Percentiles rank a stretch among this genome's conserved stretches.
Conservation (phyloP, 2,888 invertebrate species). For the Buathra laborator region DNA sequence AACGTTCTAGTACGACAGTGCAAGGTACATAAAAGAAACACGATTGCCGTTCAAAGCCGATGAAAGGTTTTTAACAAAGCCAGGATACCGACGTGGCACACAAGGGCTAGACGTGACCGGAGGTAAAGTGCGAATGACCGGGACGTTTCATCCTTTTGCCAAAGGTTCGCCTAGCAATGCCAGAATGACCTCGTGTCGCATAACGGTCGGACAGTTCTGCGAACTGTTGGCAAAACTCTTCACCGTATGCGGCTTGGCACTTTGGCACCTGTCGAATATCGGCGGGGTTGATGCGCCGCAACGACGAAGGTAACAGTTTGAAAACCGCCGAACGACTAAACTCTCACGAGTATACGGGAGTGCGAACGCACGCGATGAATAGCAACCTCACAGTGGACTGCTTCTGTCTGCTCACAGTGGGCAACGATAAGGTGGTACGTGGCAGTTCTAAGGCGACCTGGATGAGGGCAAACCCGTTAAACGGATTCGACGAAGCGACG, state of each 20-base stretch:
- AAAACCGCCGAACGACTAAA: slow-evolving; percentile 62
- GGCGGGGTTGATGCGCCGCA: slow-evolving; percentile 38
- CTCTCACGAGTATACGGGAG: slow-evolving; percentile 66
- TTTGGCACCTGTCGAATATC: slow-evolving; percentile 59
- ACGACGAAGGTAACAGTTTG: slow-evolving; percentile 52
- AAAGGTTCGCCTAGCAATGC: slow-evolving; percentile 20
- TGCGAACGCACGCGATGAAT: slow-evolving; percentile 73
- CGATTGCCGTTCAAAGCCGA: neutral
- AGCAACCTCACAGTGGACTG: slow-evolving; percentile 60
- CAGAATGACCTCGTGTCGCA: slow-evolving; percentile 13
- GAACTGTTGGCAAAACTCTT: slow-evolving; percentile 60
- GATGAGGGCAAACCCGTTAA: slow-evolving; percentile 75
- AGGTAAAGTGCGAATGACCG: slow-evolving; percentile 28
- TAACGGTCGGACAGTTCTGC: slow-evolving; percentile 43
- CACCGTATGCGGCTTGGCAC: slow-evolving; percentile 9
- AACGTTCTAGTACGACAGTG: neutral
- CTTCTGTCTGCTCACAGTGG: slow-evolving; percentile 17
- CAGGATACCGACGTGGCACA: slow-evolving; percentile 10
- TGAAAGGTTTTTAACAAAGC: slow-evolving; percentile 26
- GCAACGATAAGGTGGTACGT: slow-evolving; percentile 37
- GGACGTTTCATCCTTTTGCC: slow-evolving; percentile 23
- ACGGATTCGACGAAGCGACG: slow-evolving; percentile 77
- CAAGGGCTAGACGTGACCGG: slow-evolving; percentile 14
- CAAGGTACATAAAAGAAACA: slow-evolving; percentile 14
- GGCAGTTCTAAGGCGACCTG: slow-evolving; percentile 34